A percentile compares a stretch with the other conserved stretches of the same genome.
Conservation (phyloP, 1,140 invertebrate genomes). For the Zeugodacus cucurbitae region DNA sequence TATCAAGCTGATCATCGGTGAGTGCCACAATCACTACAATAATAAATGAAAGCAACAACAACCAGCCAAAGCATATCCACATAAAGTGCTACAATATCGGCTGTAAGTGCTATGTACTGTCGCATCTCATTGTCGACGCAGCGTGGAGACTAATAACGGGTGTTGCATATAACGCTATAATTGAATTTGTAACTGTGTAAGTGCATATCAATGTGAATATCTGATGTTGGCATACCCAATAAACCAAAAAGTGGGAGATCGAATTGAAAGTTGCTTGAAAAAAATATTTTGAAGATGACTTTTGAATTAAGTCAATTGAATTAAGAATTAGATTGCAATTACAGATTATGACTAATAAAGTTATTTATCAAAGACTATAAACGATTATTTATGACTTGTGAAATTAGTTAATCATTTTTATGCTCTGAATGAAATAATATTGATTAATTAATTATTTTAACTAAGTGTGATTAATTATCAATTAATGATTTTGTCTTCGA, state of each 20-base stretch:
- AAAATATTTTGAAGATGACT: too few species aligned
- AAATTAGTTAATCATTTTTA: too few species aligned
- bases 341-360: too few species aligned
- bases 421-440: too few species aligned
- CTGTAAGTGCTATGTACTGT: background rate
- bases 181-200: background rate
- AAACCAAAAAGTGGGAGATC: background rate
- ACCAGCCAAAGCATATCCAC: background rate
- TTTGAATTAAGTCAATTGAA: too few species aligned
- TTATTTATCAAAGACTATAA: too few species aligned
- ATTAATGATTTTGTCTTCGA: too few species aligned
- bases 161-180: background rate
- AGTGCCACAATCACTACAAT: background rate
- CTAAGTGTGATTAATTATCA: too few species aligned
- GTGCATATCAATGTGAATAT: background rate
- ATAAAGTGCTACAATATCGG: slow-evolving; percentile 2
- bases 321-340: too few species aligned
- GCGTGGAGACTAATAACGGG: background rate
- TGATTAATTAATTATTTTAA: too few species aligned
- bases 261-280: too few species aligned
- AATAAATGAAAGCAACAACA: background rate
- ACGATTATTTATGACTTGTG: too few species aligned
- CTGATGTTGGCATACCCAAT: background rate
- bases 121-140: background rate
- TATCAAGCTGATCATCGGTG: slow-evolving; percentile 9